Conservation (phyloP, 2,888 invertebrate species). For the Scrobipalpa atriplicella region DNA sequence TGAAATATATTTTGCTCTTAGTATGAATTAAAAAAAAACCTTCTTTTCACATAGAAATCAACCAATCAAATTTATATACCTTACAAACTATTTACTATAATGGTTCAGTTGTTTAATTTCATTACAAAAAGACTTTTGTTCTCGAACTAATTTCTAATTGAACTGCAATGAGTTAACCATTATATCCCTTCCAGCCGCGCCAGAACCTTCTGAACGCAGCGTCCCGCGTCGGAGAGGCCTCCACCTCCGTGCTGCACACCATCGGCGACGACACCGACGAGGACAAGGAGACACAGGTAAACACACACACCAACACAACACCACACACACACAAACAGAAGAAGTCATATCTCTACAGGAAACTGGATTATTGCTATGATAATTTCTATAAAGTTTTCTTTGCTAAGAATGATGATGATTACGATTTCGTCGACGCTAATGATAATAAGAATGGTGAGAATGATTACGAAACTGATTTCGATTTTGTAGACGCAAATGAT, state of each 20-base stretch:
- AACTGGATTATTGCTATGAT: slow-evolving; percentile 77
- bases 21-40: too few relatives aligned
- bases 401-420: slow-evolving; percentile 55
- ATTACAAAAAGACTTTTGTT: too few relatives aligned
- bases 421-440: slow-evolving; percentile 42
- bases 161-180: background rate
- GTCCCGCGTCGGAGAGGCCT: slow-evolving; percentile 97
- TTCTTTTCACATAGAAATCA: too few relatives aligned
- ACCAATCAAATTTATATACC: too few relatives aligned
- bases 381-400: slow-evolving; percentile 78
- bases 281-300: slow-evolving; percentile 89
- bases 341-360: slow-evolving; percentile 71
- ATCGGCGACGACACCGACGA: slow-evolving; percentile 96
- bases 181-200: slow-evolving; percentile 84
- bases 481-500: slow-evolving; percentile 37
- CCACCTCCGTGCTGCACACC: slow-evolving; percentile 95
- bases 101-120: too few relatives aligned
- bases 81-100: too few relatives aligned
- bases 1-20: too few relatives aligned
- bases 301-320: slow-evolving; percentile 37
- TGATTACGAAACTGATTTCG: slow-evolving; percentile 62
- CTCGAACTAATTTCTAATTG: too few relatives aligned
- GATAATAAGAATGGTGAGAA: slow-evolving; percentile 39
- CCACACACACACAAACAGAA: slow-evolving; percentile 42
- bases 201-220: slow-evolving; percentile 97